A percentile compares a stretch with the other conserved stretches of the same genome.
These are phyloP conservation scores for Ammodytes dubius DNA, from an alignment of 2,113 vertebrate genomes.

Conservation along the genomic window DNA sequence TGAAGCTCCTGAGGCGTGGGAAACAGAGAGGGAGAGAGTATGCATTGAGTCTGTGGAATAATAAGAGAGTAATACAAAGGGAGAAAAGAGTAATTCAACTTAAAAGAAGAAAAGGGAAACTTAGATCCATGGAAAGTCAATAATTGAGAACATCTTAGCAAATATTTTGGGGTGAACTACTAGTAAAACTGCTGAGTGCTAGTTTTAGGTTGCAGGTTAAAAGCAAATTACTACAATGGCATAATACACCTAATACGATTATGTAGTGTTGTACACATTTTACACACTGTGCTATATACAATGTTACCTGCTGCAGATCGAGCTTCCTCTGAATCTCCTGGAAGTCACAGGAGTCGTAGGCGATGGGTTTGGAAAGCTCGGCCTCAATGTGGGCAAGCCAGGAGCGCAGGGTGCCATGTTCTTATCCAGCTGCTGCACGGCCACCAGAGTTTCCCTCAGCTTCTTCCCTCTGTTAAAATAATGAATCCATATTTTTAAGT, in stretches of 20 bases:
- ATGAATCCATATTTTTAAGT: neutral
- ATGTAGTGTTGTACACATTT: neutral
- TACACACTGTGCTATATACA: neutral
- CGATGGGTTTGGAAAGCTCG: conserved; percentile 93
- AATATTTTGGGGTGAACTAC: neutral
- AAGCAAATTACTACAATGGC: neutral
- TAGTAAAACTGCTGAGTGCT: neutral
- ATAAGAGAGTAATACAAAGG: neutral
- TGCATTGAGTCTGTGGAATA: neutral
- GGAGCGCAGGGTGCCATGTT: conserved; percentile 93
- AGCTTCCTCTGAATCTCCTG: conserved; percentile 97
- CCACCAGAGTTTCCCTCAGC: conserved; percentile 94
- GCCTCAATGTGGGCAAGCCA: conserved; percentile 97
- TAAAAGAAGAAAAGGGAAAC: neutral
- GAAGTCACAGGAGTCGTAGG: conserved; percentile 93
- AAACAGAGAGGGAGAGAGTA: neutral
- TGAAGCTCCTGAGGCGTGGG: conserved; percentile 89
- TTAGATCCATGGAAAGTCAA: neutral
- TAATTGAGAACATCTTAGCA: neutral
- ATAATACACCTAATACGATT: neutral
- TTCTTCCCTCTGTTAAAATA: conserved; percentile 90
- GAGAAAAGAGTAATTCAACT: neutral
- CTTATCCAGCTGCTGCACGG: conserved; percentile 97
- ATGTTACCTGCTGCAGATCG: conserved; percentile 93
- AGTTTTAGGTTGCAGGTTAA: neutral